A percentile compares a stretch with the other conserved stretches of the same genome.
phyloP scores from a whole-genome alignment of 1,140 invertebrate species.

The Antheraea mylitta region DNA sequence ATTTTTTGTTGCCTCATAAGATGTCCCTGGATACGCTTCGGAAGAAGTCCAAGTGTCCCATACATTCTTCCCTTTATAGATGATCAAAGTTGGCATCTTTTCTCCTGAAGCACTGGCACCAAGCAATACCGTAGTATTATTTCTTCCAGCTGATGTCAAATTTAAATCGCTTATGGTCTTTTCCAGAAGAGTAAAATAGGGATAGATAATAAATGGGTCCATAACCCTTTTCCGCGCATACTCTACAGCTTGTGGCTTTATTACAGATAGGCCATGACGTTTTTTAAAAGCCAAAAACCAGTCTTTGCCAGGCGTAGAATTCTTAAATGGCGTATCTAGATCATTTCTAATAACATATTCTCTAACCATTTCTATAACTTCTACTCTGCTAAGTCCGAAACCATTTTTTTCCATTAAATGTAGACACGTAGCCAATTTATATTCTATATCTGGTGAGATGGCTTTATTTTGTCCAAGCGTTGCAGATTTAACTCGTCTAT shows the following conservation, averaged over 20 bases:
- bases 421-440: constrained; percentile 33
- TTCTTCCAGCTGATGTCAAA: constrained; percentile 12
- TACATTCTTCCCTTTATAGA: no score
- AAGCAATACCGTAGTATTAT: constrained; percentile 10
- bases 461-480: constrained; percentile 31
- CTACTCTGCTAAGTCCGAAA: constrained; percentile 44
- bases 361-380: constrained; percentile 28
- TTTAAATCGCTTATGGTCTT: constrained; percentile 30
- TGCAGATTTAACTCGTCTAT: no score
- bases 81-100: no score
- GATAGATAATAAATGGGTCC: constrained; percentile 38
- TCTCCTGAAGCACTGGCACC: constrained; percentile 38
- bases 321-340: constrained; percentile 47
- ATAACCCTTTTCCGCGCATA: constrained; percentile 40
- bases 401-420: constrained; percentile 47
- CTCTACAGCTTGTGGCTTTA: constrained; percentile 59
- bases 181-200: constrained; percentile 37
- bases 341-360: constrained; percentile 29
- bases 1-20: constrained; percentile 14
- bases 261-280: constrained; percentile 47
- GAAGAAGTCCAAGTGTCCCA: no score
- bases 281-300: constrained; percentile 56
- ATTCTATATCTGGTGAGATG: constrained; percentile 34
- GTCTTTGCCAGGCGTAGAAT: constrained; percentile 49
- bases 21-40: no score